A percentile compares a stretch with the other conserved stretches of the same genome.
Evolutionary conservation across 2,888 invertebrate genomes (phyloP).

Genomic region (Callyntrura sp.): DNA sequence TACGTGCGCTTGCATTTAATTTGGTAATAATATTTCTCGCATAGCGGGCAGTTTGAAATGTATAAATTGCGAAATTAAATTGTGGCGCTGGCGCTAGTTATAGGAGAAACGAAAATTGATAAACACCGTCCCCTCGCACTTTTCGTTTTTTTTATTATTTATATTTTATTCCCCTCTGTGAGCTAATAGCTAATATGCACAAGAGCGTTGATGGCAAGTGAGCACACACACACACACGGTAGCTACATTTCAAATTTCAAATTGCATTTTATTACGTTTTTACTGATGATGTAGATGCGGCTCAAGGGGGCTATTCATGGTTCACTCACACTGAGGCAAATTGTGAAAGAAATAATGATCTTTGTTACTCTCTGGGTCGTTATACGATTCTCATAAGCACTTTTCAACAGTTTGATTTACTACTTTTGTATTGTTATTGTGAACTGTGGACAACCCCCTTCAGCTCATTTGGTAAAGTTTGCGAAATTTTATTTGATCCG

Average conservation of each 20-base stretch:
- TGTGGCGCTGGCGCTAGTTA: not conserved
- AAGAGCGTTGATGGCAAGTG: not conserved
- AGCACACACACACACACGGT: conserved; percentile 7
- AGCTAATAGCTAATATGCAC: not conserved
- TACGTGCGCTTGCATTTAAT: conserved; percentile 10
- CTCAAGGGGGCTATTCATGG: conserved; percentile 6
- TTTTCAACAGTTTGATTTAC: not conserved
- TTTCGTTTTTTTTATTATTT: conserved; percentile 39
- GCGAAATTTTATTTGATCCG: conserved; percentile 11
- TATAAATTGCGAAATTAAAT: conserved; percentile 5
- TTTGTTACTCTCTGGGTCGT: not conserved
- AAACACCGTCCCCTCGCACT: not conserved
- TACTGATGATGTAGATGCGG: not conserved
- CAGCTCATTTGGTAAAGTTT: conserved; percentile 1
- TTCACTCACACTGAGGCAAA: too few species aligned
- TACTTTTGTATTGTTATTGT: not conserved
- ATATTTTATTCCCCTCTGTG: not conserved
- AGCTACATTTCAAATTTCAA: conserved; percentile 32
- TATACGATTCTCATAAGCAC: too few species aligned
- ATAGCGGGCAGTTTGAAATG: conserved; percentile 1
- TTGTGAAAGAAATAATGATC: not conserved
- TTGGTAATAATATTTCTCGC: conserved; percentile 21
- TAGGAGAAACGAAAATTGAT: conserved; percentile 21
- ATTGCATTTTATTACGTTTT: conserved; percentile 30
- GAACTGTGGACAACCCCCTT: not conserved